Evolutionary conservation across 2,113 vertebrate genomes (phyloP), one percentile per base, ranked within the genome.

Genomic region (human (Homo sapiens)): DNA sequence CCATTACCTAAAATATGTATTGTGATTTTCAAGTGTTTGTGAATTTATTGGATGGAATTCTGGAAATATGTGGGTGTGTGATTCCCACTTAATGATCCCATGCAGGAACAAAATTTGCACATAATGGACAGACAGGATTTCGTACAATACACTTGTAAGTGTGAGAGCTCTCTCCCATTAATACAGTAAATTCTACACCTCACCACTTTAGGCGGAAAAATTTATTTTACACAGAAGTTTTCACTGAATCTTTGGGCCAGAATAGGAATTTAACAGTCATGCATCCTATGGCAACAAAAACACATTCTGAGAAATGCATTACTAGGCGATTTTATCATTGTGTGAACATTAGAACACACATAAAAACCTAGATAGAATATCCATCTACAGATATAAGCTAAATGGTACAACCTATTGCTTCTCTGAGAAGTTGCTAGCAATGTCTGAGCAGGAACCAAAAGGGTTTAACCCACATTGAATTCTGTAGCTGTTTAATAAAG

Each of bases 201-300:
- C 13, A 25, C n/a, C 14, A 52, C 9, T 6, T 79, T 7, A 0
- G 0, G 13, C 27, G 0, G 3, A 43, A 79, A 85, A 48, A 1
- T 4, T 0, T 45, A 81, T 10, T 12, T 50, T 50, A 40, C 85
- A 43, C 14, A 7, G 66, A 83, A 66, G 2, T 90, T 32, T 55
- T 43, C 10, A 40, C 2, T 64, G 55, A 52, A 1, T 55, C 12
- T 57, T 20, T 68, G 43, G 11, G 57, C 10, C 2, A 48, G 6
- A 40, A 57, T 11, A 70, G 64, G 30, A 5, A 66, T 3, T 66
- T 66, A 13, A 66, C 6, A 66, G 30, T 35, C 64, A 35, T 66
- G 1, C 12, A 11, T 66, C 30, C 13, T 16, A 66, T 7, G 30
- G 13, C 0, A 5, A 66, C 40, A 4, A 66, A 32, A 66, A 52